These are phyloP conservation scores for Stegodyphus dumicola DNA, from an alignment of 1,140 invertebrate genomes.

Conservation along the genomic window DNA sequence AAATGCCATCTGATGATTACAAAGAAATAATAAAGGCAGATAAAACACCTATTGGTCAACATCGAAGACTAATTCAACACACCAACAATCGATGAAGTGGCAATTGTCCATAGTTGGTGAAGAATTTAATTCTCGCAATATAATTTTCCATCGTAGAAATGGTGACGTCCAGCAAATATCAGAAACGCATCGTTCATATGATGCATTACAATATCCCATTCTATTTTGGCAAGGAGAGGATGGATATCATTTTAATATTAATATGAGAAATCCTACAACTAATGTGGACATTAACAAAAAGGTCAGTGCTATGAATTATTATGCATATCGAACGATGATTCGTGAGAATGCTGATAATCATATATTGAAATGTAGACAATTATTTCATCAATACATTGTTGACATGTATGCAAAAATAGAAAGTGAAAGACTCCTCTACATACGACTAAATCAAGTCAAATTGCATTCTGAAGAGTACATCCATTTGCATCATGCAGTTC, in stretches of 20 bases:
- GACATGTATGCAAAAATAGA: slow-evolving; percentile 57
- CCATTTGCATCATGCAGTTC: slow-evolving; percentile 34
- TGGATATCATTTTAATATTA: slow-evolving; percentile 58
- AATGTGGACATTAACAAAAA: slow-evolving; percentile 8
- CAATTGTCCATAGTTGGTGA: no score
- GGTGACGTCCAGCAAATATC: no score
- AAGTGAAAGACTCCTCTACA: slow-evolving; percentile 30
- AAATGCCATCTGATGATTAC: no score
- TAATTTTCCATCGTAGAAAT: no score
- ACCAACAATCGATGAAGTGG: no score
- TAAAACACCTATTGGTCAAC: no score
- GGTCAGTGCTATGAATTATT: slow-evolving; percentile 5
- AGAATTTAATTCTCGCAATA: no score
- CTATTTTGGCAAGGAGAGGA: slow-evolving; percentile 61
- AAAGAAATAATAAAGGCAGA: no score
- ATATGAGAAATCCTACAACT: slow-evolving; percentile 23
- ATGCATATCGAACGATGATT: not conserved
- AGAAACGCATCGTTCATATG: slow-evolving; percentile 60
- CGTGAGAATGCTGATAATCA: slow-evolving; percentile 3
- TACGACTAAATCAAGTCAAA: slow-evolving; percentile 56
- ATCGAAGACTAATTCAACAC: no score
- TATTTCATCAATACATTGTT: slow-evolving; percentile 9
- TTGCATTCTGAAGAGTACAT: slow-evolving; percentile 57
- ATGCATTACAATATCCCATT: slow-evolving; percentile 62
- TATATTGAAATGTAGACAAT: slow-evolving; percentile 13